A percentile compares a stretch with the other conserved stretches of the same genome.
phyloP scores from a whole-genome alignment of 2,113 vertebrate species.

The Eclectus roratus region DNA sequence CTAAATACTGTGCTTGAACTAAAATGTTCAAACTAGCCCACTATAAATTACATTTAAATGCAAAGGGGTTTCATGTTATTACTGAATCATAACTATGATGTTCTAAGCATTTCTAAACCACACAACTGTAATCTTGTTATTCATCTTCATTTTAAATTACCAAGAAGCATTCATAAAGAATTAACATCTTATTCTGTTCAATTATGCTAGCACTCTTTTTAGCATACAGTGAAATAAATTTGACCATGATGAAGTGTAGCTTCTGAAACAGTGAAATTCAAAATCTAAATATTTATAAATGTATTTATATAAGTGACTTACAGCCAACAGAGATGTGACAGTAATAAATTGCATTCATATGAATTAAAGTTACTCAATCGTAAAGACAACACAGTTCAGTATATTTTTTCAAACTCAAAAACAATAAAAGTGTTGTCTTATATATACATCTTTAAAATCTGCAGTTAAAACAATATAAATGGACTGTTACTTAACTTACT shows the following conservation, averaged over 20 bases:
- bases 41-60: neutral
- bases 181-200: neutral
- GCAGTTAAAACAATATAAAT: constrained; percentile 60
- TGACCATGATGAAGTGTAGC: neutral
- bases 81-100: neutral
- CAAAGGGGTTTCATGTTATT: neutral
- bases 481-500: constrained; percentile 67
- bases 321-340: neutral
- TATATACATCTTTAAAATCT: neutral
- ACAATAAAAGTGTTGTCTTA: neutral
- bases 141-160: neutral
- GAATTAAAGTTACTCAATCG: neutral
- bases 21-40: neutral
- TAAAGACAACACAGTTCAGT: neutral
- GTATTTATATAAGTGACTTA: neutral
- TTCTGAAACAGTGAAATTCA: neutral
- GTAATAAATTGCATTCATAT: neutral
- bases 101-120: neutral
- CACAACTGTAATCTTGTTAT: neutral
- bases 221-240: neutral
- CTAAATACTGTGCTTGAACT: neutral
- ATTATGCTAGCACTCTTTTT: neutral
- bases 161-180: neutral
- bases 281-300: neutral
- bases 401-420: neutral